phyloP scores from a whole-genome alignment of 2,113 vertebrate species.

The Oncorhynchus kisutch region DNA sequence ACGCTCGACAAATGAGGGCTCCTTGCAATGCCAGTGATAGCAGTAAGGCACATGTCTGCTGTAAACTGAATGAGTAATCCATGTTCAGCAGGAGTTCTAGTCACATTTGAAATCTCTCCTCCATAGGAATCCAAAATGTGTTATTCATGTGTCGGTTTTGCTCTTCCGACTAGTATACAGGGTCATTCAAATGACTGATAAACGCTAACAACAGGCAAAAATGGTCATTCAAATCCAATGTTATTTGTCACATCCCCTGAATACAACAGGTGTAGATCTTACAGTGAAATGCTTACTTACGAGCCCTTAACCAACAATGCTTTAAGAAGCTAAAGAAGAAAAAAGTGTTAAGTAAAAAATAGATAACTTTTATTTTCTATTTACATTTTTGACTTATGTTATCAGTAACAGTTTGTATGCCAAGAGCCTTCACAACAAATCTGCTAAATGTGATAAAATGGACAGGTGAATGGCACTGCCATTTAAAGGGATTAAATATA shows the following conservation, averaged over 20 bases:
- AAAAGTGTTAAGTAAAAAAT: too few relatives aligned
- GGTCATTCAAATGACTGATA: too few relatives aligned
- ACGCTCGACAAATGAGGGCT: not conserved
- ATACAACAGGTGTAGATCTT: too few relatives aligned
- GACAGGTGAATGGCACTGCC: not conserved
- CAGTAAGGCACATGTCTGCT: slow-evolving; percentile 36
- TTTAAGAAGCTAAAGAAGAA: too few relatives aligned
- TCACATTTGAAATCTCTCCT: slow-evolving; percentile 43
- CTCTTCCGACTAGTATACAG: not conserved
- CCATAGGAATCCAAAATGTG: slow-evolving; percentile 18
- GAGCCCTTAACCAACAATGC: too few relatives aligned
- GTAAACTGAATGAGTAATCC: slow-evolving; percentile 54
- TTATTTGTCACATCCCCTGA: too few relatives aligned
- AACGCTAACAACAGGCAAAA: too few relatives aligned
- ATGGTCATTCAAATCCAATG: too few relatives aligned
- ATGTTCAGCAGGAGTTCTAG: slow-evolving; percentile 32
- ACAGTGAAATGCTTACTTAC: too few relatives aligned
- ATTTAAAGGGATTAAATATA: not conserved
- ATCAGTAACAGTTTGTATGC: not conserved
- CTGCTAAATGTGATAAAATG: not conserved
- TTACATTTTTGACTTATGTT: too few relatives aligned
- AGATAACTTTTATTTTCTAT: too few relatives aligned
- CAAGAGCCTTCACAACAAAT: not conserved
- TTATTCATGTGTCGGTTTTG: not conserved
- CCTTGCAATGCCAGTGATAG: slow-evolving; percentile 26